Evolutionary conservation across 1,140 invertebrate genomes (phyloP), one percentile per base, ranked within the genome.

Genomic region (Cepaea nemoralis): DNA sequence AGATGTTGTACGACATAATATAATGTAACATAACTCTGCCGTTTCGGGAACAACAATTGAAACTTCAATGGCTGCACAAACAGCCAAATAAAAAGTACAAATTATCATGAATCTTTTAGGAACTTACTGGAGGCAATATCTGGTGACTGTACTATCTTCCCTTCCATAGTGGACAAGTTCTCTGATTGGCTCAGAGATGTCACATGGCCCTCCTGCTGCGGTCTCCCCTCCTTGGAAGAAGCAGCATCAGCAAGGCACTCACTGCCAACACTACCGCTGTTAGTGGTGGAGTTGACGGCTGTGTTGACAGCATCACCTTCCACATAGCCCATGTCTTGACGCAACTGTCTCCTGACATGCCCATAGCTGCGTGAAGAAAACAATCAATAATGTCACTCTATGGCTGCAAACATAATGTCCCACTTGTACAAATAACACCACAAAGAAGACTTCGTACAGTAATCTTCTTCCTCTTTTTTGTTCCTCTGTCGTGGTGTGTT

Each of bases 271-370:
- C 16, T 78, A 66, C 10, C 71, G 77, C 31, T 79, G 76, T 59
- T 84, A 70, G 31, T 69, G 35, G n/a, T 77, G 27, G 3, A 45
- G 40, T 31, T 48, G 45, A 35, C 73, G 50, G 35, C 45, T 40
- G 33, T 83, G 75, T 10, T 74, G 67, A 59, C 33, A 5, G 12
- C 45, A n/a, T 85, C 83, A 37, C 82, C 85, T 63, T 87, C 83
- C 27, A 69, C 69, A 75, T 83, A 85, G 24, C 86, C 86, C 39
- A 86, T 77, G 1, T 89, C 87, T 75, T 87, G 83, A 24, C 84
- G 79, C 24, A 86, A 67, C 66, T 88, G 86, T 27, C 80, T 70
- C 45, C 87, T 80, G 0, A 89, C 88, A 85, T 88, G 85, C 24
- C 86, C 77, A 85, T 87, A 89, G 39, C 88, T 89, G 81, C 2